These are phyloP conservation scores for Hydropsyche tenuis DNA, from an alignment of 1,140 invertebrate genomes.

Conservation along the genomic window DNA sequence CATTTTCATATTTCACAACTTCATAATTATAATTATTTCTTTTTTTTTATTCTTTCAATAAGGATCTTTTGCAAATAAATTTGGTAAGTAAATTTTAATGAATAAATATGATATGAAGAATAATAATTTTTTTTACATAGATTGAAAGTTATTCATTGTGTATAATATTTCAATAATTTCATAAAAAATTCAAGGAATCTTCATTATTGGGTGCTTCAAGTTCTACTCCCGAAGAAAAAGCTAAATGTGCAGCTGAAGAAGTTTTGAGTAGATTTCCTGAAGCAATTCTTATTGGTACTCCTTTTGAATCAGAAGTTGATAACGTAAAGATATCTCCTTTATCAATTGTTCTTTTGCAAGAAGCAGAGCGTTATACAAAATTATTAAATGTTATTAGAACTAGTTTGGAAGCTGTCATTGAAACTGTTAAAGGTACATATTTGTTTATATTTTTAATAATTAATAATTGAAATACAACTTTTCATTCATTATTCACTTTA, in stretches of 20 bases:
- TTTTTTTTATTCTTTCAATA: conserved; percentile 36
- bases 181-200: conserved; percentile 19
- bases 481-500: conserved; percentile 45
- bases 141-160: background rate
- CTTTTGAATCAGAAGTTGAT: conserved; percentile 77
- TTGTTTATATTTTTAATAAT: background rate
- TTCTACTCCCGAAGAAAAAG: conserved; percentile 71
- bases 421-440: conserved; percentile 85
- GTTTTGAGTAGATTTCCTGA: conserved; percentile 75
- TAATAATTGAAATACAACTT: background rate
- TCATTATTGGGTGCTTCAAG: conserved; percentile 59
- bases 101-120: background rate
- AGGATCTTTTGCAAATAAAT: conserved; percentile 58
- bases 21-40: conserved; percentile 21
- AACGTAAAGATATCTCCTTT: conserved; percentile 77
- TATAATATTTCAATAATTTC: background rate
- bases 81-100: conserved; percentile 54
- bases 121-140: background rate
- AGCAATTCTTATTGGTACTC: conserved; percentile 73
- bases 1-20: background rate
- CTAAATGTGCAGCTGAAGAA: conserved; percentile 73
- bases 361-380: conserved; percentile 90
- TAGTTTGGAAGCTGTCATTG: conserved; percentile 82
- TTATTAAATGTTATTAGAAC: conserved; percentile 75
- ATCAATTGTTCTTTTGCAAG: conserved; percentile 93